Evolutionary conservation across 2,797 vertebrate genomes (phyloP).

Genomic region (Sarcophilus harrisii): DNA sequence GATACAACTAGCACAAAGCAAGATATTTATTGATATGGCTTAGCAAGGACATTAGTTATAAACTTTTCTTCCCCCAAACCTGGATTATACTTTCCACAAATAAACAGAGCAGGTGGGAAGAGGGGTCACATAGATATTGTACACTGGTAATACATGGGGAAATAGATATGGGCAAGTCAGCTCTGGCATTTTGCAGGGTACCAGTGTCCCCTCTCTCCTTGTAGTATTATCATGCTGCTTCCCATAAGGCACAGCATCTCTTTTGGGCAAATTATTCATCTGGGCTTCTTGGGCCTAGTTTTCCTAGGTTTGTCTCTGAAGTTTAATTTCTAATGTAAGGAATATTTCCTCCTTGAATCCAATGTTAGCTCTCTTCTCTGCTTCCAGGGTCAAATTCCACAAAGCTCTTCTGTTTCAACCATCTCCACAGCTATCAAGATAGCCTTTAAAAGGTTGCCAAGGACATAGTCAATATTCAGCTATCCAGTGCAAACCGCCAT

Average conservation of each 20-base stretch:
- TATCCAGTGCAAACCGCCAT: not conserved
- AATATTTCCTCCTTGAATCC: not conserved
- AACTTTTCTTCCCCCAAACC: not conserved
- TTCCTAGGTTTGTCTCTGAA: not conserved
- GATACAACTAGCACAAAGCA: not conserved
- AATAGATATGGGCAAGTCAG: not conserved
- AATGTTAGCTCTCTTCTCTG: not conserved
- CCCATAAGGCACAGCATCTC: not conserved
- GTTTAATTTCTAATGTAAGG: not conserved
- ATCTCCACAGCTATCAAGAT: not conserved
- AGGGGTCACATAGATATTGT: not conserved
- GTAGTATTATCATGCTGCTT: not conserved
- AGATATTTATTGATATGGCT: not conserved
- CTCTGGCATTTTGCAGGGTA: not conserved
- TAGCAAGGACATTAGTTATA: not conserved
- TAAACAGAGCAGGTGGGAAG: not conserved
- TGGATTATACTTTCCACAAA: not conserved
- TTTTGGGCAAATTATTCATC: not conserved
- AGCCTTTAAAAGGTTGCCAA: not conserved
- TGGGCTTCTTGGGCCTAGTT: not conserved
- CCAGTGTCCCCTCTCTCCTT: not conserved
- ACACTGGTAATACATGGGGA: not conserved
- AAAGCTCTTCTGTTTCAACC: not conserved
- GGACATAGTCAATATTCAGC: not conserved
- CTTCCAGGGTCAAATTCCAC: not conserved